These are phyloP conservation scores for Scolanthus callimorphus DNA, from an alignment of 92 coral and sea anemone genomes.

Conservation along the genomic window DNA sequence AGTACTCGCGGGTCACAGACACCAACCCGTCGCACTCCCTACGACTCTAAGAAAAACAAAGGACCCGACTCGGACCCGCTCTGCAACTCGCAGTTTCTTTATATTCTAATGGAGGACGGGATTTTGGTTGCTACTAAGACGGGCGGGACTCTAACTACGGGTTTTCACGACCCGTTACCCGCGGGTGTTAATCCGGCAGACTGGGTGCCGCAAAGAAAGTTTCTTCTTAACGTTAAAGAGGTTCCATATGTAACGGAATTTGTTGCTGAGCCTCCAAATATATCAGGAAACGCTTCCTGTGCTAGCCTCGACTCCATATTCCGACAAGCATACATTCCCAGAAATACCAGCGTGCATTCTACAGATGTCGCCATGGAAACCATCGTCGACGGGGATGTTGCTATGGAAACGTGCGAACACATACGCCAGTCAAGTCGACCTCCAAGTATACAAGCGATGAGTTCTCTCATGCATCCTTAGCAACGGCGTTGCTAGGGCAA, in stretches of 20 bases:
- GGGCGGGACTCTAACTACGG: slow-evolving; percentile 44
- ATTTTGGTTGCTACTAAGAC: slow-evolving; percentile 52
- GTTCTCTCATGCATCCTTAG: not conserved
- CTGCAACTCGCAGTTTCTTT: slow-evolving; percentile 57
- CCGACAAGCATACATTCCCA: not conserved
- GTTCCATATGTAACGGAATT: slow-evolving; percentile 13
- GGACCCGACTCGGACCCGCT: slow-evolving; percentile 2
- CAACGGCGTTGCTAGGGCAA: not conserved
- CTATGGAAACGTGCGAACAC: slow-evolving; percentile 4
- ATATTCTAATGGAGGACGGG: slow-evolving; percentile 51
- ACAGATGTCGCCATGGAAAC: slow-evolving; percentile 1
- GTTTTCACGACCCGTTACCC: slow-evolving; percentile 70
- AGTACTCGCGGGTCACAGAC: slow-evolving; percentile 63
- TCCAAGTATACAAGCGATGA: not conserved
- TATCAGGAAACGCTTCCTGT: slow-evolving; percentile 8
- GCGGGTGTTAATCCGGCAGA: slow-evolving; percentile 68
- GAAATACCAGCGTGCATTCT: not conserved
- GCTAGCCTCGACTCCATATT: slow-evolving; percentile 14
- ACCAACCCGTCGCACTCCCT: slow-evolving; percentile 9
- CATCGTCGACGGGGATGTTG: not conserved
- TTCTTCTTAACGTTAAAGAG: slow-evolving; percentile 37
- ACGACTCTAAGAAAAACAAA: slow-evolving; percentile 4
- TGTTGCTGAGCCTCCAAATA: not conserved
- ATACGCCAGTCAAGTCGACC: no score
- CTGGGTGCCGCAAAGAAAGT: slow-evolving; percentile 61